Percentiles rank a stretch among this genome's conserved stretches.
phyloP scores from a whole-genome alignment of 2,113 vertebrate species.

The Etia nguti region DNA sequence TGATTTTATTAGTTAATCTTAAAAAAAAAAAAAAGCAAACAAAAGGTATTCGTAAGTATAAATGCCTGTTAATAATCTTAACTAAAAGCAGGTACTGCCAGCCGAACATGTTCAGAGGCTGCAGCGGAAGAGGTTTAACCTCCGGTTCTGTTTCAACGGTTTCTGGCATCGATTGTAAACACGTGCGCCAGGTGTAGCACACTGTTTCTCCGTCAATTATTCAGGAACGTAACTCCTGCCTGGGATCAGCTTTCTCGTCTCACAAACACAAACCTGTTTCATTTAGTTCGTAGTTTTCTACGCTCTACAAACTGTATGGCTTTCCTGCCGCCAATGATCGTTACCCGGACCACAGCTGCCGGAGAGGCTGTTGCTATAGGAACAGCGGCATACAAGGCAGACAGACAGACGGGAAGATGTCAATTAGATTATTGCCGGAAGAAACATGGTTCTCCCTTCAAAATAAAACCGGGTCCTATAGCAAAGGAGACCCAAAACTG shows the following conservation, averaged over 20 bases:
- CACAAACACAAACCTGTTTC: not conserved
- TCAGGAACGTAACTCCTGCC: not conserved
- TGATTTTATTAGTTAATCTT: not conserved
- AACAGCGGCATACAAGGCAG: constrained; percentile 35
- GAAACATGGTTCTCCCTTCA: not conserved
- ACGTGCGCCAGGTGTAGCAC: not conserved
- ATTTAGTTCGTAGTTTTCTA: not conserved
- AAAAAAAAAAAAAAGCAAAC: accelerated
- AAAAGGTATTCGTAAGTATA: not conserved
- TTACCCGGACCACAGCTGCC: not conserved
- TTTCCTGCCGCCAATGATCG: not conserved
- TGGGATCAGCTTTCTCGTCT: not conserved
- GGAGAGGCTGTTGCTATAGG: constrained; percentile 63
- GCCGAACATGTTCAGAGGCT: not conserved
- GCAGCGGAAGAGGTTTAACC: not conserved
- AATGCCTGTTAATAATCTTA: not conserved
- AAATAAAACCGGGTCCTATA: not conserved
- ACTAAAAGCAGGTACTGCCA: not conserved
- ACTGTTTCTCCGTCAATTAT: constrained; percentile 14
- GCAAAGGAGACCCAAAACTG: not conserved
- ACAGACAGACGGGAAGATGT: not conserved
- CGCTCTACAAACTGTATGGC: not conserved
- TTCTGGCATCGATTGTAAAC: not conserved
- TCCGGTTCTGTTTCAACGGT: not conserved
- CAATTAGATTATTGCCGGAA: not conserved